phyloP scores from a whole-genome alignment of 2,888 invertebrate genomes.

The Trichopoda pennipes region DNA sequence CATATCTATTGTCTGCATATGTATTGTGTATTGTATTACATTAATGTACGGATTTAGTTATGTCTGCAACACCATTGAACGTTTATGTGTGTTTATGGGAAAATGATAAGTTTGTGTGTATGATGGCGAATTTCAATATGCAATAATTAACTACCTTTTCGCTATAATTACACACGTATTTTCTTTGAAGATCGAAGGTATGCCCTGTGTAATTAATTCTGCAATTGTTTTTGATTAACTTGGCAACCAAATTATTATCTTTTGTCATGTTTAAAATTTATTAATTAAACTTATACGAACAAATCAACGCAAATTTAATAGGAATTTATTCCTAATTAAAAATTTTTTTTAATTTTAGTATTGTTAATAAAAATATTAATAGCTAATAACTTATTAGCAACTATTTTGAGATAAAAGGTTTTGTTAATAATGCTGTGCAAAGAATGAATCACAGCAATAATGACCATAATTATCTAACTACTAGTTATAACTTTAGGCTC shows the following conservation, averaged over 20 bases:
- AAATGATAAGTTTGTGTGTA: conserved; percentile 25
- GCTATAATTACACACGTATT: conserved; percentile 69
- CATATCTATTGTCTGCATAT: background rate
- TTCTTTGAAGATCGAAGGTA: conserved; percentile 38
- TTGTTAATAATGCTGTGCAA: no score
- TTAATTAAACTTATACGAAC: no score
- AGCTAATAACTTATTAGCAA: no score
- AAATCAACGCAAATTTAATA: no score
- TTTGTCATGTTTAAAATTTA: no score
- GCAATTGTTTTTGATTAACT: conserved; percentile 55
- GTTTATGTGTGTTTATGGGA: conserved; percentile 6
- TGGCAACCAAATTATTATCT: conserved; percentile 14
- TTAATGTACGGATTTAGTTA: conserved; percentile 20
- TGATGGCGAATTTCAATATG: conserved; percentile 68
- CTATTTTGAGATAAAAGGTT: no score
- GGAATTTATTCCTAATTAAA: no score
- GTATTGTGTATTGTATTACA: conserved; percentile 31
- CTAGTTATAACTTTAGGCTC: no score
- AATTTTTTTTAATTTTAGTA: no score
- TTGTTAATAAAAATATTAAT: no score
- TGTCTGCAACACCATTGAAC: background rate
- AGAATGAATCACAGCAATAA: no score
- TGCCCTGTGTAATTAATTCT: conserved; percentile 60
- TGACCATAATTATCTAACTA: no score
- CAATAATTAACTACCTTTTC: conserved; percentile 70